Conservation (phyloP, 53 echinoderm and acorn worm species). For the Paracentrotus lividus region DNA sequence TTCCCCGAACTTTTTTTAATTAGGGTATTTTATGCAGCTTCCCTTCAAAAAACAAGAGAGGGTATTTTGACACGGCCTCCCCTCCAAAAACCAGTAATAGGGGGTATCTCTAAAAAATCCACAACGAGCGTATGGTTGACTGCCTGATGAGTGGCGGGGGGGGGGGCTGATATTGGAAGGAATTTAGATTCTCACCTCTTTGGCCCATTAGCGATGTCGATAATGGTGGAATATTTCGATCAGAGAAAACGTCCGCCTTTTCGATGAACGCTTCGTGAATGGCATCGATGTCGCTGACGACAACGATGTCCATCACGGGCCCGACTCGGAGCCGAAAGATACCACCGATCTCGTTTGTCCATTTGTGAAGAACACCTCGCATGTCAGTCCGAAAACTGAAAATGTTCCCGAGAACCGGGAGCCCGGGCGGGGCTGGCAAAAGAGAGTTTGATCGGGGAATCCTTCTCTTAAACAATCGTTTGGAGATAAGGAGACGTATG, state of each 20-base stretch:
- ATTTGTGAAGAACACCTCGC: not conserved
- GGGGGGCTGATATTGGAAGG: too few relatives aligned
- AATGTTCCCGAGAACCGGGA: slow-evolving; percentile 13
- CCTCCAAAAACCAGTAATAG: too few relatives aligned
- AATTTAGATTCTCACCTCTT: not conserved
- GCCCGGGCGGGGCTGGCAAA: not conserved
- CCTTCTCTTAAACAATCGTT: not conserved
- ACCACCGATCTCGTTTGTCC: slow-evolving; percentile 29
- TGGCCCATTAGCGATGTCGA: not conserved
- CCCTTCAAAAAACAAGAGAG: too few relatives aligned
- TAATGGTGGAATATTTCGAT: slow-evolving; percentile 43
- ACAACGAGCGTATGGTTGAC: too few relatives aligned
- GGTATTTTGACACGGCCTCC: too few relatives aligned
- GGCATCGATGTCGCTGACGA: slow-evolving; percentile 49
- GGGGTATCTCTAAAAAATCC: too few relatives aligned
- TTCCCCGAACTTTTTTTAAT: too few relatives aligned
- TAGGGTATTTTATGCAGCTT: too few relatives aligned
- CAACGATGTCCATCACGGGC: slow-evolving; percentile 44
- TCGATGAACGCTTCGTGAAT: slow-evolving; percentile 68
- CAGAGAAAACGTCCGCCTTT: slow-evolving; percentile 69
- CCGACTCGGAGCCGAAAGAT: slow-evolving; percentile 17
- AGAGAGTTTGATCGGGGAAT: not conserved
- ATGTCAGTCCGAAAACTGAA: not conserved
- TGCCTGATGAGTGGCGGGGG: too few relatives aligned
- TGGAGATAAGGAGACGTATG: not conserved